A percentile compares a stretch with the other conserved stretches of the same genome.
Evolutionary conservation across 2,113 vertebrate genomes (phyloP).

Genomic region (Laterallus jamaicensis): DNA sequence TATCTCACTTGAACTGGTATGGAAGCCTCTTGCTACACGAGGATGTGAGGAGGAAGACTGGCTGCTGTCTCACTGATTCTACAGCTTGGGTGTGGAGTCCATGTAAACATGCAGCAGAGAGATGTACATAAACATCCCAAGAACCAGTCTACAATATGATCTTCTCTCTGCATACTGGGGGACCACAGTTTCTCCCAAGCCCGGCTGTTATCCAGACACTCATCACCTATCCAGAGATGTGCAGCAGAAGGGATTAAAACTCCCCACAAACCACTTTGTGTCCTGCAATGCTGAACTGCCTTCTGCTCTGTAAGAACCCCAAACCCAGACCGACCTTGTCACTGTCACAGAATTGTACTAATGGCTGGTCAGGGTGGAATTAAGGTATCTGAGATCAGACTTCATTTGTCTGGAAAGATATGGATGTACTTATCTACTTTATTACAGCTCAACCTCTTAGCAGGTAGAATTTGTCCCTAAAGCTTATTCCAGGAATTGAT

Average conservation of each 20-base stretch:
- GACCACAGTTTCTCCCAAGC: not conserved
- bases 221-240: not conserved
- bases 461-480: not conserved
- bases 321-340: not conserved
- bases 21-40: not conserved
- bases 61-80: not conserved
- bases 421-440: not conserved
- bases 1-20: not conserved
- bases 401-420: not conserved
- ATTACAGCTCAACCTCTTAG: not conserved
- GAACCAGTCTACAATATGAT: not conserved
- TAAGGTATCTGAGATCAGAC: not conserved
- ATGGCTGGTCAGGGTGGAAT: not conserved
- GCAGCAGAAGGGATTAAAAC: not conserved
- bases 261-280: rapidly evolving
- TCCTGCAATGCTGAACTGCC: not conserved
- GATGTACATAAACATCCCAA: not conserved
- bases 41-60: not conserved
- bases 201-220: not conserved
- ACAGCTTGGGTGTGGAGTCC: not conserved
- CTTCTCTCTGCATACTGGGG: rapidly evolving
- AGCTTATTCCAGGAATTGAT: not conserved
- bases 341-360: not conserved
- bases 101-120: not conserved
- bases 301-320: not conserved